Base-by-base conservation (phyloP, 2,888 invertebrate species). In the Hirtodrosophila alboralis region DNA sequence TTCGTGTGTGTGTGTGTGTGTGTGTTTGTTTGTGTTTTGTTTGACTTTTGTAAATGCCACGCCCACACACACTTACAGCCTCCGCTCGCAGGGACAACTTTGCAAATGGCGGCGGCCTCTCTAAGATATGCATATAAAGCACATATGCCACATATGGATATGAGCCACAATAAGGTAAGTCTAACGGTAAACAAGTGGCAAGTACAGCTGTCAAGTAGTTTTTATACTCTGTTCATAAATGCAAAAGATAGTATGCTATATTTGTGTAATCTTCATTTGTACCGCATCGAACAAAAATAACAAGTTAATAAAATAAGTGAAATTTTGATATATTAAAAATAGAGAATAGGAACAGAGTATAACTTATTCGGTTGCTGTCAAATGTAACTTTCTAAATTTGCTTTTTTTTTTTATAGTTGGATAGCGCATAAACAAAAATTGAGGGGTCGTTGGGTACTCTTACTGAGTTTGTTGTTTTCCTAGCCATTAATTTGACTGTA, bases 131-230 rank as follows among this genome's bases (percentile, higher is more conserved):
- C 69, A 56, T 54, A 64, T 30, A 58, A 60, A 59, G 60, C 52
- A 56, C 56, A 71, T 78, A 56, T 54, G 48, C n/a, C n/a, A 51
- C 68, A 71, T 33, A 54, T 61, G 74, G 40, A 49, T 45, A 47
- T 38, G 14, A 36, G 68, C 33, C 68, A 64, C 16, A 45, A 52
- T 45, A 48, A 58, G 43, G 47, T 18, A 36, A 43, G 21, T 9
- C 40, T 44, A 57, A 58, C 37, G 47, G 58, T 52, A 56, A 67
- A 52, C 43, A 56, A 58, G 52, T 63, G 27, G 23, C 33, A 60
- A 51, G 23, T 23, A 23, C 6, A 6, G 23, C 7, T 7, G 23
- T 8, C 23, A 23, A 23, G 51, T 54, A 63, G 53, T 51, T 59
- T 26, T 45, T n/a, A n/a, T n/a, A n/a, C n/a, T n/a, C n/a, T n/a